Percentiles rank a stretch among this genome's conserved stretches.
Evolutionary conservation across 2,888 invertebrate species (phyloP).

Genomic region (Strigamia transsilvanica): DNA sequence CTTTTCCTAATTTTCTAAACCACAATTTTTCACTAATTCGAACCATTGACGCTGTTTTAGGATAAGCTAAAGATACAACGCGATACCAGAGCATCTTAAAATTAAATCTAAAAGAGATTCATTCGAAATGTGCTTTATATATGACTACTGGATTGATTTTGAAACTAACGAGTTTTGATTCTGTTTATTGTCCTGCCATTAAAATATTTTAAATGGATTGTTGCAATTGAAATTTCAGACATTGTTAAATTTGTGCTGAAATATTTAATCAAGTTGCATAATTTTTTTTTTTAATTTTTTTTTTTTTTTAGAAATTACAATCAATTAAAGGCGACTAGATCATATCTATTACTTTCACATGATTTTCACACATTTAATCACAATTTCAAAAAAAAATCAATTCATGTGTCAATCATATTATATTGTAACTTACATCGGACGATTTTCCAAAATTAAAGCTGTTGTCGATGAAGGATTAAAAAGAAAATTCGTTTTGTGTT

Average conservation of each 20-base stretch:
- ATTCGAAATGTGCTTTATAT: not conserved
- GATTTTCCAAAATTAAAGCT: slow-evolving; percentile 63
- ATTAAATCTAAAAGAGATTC: not conserved
- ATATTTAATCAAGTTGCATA: not conserved
- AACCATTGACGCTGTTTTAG: not conserved
- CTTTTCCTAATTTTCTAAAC: not conserved
- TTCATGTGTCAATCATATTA: not conserved
- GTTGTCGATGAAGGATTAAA: slow-evolving; percentile 57
- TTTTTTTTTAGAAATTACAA: too few relatives aligned
- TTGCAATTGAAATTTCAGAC: not conserved
- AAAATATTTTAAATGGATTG: not conserved
- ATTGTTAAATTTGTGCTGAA: not conserved
- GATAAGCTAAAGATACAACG: not conserved
- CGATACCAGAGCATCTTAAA: slow-evolving; percentile 2
- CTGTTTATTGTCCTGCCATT: not conserved
- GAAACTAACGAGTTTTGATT: not conserved
- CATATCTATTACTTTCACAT: not conserved
- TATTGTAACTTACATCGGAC: slow-evolving; percentile 68
- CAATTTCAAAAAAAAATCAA: not conserved
- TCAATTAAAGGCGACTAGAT: too few relatives aligned
- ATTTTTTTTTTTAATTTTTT: not conserved
- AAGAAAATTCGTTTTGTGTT: not conserved
- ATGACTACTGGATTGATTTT: not conserved
- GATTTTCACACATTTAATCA: not conserved
- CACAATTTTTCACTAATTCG: not conserved